Evolutionary conservation across 2,797 vertebrate species (phyloP).

Genomic region (Epinephelus coioides): DNA sequence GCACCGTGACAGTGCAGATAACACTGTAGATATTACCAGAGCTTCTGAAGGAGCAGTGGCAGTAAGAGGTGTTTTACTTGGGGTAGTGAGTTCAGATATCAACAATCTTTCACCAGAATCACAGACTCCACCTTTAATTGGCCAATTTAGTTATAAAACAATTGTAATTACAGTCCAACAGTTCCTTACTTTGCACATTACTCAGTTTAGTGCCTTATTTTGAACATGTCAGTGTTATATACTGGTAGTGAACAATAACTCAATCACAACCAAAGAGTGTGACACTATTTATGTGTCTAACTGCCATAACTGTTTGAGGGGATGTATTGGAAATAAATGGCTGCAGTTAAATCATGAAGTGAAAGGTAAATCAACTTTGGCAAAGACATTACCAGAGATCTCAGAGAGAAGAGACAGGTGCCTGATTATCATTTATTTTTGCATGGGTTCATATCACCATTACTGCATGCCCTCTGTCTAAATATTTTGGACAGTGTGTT

Average conservation of each 20-base stretch:
- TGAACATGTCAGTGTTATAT: conserved; percentile 9
- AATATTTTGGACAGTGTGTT: neutral
- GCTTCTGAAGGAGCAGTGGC: no score
- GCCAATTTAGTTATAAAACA: conserved; percentile 55
- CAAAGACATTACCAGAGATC: neutral
- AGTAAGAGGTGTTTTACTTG: no score
- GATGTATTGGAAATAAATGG: neutral
- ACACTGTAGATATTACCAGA: no score
- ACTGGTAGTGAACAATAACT: neutral
- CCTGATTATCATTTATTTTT: neutral
- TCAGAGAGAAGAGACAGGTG: neutral
- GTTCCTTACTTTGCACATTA: conserved; percentile 48
- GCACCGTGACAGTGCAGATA: no score
- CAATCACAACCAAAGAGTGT: neutral
- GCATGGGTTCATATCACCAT: neutral
- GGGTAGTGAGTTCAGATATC: no score
- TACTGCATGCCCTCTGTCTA: neutral
- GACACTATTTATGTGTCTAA: neutral
- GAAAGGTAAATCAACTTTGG: neutral
- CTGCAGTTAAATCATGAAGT: neutral
- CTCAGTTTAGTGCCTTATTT: conserved; percentile 32
- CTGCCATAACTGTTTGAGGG: neutral
- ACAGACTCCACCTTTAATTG: conserved; percentile 44
- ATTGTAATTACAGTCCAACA: conserved; percentile 23
- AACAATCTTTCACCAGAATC: no score